Percentiles rank a stretch among this genome's conserved stretches.
These are phyloP conservation scores for Drosophila murphyi DNA, from an alignment of 1,140 invertebrate genomes.

Conservation along the genomic window DNA sequence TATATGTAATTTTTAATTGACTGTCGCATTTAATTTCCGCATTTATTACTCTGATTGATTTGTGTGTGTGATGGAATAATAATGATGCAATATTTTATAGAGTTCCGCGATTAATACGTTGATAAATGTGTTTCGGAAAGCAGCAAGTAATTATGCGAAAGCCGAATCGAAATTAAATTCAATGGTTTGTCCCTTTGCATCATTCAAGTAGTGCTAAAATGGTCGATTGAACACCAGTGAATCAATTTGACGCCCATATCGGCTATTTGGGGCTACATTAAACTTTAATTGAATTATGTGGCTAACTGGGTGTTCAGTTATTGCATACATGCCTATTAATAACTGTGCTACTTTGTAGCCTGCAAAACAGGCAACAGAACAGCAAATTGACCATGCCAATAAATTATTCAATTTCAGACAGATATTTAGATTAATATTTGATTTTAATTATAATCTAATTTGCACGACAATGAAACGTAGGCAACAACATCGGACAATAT, in stretches of 20 bases:
- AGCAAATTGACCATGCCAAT: conserved; percentile 1
- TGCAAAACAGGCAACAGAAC: background rate
- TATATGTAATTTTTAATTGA: conserved; percentile 59
- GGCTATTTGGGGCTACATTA: conserved; percentile 54
- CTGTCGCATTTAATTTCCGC: conserved; percentile 62
- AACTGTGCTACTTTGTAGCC: conserved; percentile 7
- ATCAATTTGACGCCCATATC: conserved; percentile 36
- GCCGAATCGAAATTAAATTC: conserved; percentile 56
- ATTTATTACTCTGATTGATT: conserved; percentile 35
- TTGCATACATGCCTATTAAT: conserved; percentile 36
- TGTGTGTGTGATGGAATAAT: conserved; percentile 8
- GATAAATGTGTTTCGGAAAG: conserved; percentile 61
- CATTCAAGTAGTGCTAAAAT: conserved; percentile 8
- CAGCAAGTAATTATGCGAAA: conserved; percentile 50
- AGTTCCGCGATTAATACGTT: conserved; percentile 54
- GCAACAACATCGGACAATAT: too few relatives aligned
- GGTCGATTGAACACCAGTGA: conserved; percentile 7
- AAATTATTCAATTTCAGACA: background rate
- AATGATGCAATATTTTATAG: conserved; percentile 54
- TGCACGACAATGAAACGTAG: too few relatives aligned
- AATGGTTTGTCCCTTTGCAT: conserved; percentile 25
- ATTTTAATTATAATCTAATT: too few relatives aligned
- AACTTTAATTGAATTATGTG: conserved; percentile 70
- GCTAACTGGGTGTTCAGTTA: conserved; percentile 44
- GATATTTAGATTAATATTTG: too few relatives aligned